phyloP scores from a whole-genome alignment of 2,113 vertebrate genomes.

The Astur gentilis region DNA sequence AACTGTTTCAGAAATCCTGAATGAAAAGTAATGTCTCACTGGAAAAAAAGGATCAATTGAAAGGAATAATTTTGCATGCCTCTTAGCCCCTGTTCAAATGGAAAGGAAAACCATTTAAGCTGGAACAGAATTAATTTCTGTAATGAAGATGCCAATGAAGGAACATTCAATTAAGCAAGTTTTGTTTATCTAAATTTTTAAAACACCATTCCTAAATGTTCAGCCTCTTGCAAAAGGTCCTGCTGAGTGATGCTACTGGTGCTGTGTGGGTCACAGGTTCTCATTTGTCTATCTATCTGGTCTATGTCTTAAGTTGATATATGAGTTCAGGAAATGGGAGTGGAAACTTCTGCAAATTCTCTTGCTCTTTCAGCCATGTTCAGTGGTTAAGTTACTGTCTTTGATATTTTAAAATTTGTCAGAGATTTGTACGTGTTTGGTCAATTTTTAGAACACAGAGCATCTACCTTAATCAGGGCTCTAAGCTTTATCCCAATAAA shows the following conservation, averaged over 20 bases:
- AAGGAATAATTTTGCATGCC: not conserved
- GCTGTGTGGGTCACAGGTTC: not conserved
- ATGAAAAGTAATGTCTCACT: not conserved
- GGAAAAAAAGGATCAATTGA: not conserved
- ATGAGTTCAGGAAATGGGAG: not conserved
- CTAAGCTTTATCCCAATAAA: not conserved
- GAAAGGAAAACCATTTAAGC: not conserved
- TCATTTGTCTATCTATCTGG: not conserved
- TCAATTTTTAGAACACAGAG: not conserved
- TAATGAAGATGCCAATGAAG: not conserved
- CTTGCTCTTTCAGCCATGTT: not conserved
- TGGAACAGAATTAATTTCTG: not conserved
- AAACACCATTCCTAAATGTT: not conserved
- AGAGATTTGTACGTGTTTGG: not conserved
- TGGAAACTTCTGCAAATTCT: not conserved
- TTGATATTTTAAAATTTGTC: not conserved
- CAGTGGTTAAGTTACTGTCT: not conserved
- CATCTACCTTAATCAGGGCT: not conserved
- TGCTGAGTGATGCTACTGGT: not conserved
- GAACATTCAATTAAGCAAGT: not conserved
- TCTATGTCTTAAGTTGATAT: not conserved
- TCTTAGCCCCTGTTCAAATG: not conserved
- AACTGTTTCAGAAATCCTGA: not conserved
- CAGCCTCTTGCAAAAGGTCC: not conserved
- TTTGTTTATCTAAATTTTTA: not conserved